These are phyloP conservation scores for Peromyscus californicus DNA, from an alignment of 2,113 vertebrate species.

Conservation along the genomic window DNA sequence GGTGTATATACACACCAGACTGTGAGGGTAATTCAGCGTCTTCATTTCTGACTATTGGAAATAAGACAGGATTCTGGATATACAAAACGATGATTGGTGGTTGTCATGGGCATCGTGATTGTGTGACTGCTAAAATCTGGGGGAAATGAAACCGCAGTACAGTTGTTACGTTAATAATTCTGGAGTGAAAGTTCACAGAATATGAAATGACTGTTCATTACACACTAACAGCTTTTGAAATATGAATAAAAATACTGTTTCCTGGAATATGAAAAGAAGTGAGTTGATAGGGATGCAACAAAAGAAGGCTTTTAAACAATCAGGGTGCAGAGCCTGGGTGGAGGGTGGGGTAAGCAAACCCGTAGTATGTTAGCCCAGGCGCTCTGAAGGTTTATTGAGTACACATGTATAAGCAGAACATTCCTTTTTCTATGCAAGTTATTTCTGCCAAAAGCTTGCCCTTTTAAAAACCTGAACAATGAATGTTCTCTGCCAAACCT, in stretches of 20 bases:
- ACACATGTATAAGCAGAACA: constrained; percentile 69
- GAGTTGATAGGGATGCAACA: constrained; percentile 20
- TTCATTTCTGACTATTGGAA: constrained; percentile 10
- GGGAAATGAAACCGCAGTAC: not conserved
- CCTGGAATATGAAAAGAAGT: not conserved
- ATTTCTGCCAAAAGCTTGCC: constrained; percentile 75
- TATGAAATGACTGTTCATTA: constrained; percentile 6
- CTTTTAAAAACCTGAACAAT: constrained; percentile 78
- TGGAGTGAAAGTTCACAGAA: not conserved
- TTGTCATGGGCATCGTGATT: not conserved
- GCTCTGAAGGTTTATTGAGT: constrained; percentile 69
- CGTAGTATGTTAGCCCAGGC: not conserved
- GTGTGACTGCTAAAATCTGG: not conserved
- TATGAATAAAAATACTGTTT: constrained; percentile 37
- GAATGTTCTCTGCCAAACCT: constrained; percentile 71
- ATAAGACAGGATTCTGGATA: not conserved
- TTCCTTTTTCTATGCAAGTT: constrained; percentile 36
- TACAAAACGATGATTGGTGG: not conserved
- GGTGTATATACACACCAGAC: not conserved
- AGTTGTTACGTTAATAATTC: not conserved
- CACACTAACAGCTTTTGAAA: constrained; percentile 9
- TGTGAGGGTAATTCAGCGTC: not conserved
- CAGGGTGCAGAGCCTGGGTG: not conserved
- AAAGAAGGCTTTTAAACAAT: constrained; percentile 21
- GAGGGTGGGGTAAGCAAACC: not conserved